These are phyloP conservation scores for Spialia ferax DNA, from an alignment of 2,888 invertebrate species.

Conservation along the genomic window DNA sequence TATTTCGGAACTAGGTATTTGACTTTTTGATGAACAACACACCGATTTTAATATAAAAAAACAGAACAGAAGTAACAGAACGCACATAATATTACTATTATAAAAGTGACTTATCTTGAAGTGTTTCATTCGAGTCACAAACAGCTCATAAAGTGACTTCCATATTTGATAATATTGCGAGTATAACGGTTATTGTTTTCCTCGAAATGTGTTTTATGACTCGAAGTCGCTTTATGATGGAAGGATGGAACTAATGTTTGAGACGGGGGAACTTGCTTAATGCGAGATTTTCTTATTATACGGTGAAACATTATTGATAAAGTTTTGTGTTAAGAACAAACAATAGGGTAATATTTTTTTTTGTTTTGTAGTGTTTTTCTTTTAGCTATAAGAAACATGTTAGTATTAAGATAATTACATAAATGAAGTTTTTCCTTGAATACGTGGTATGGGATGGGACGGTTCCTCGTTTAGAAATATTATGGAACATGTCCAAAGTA, in stretches of 20 bases:
- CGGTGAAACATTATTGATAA: neutral
- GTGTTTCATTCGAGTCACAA: constrained; percentile 18
- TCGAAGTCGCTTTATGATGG: neutral
- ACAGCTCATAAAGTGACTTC: constrained; percentile 15
- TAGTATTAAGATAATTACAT: no score
- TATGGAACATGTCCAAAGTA: no score
- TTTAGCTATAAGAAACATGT: no score
- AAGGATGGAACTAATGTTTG: constrained; percentile 32
- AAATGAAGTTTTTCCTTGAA: no score
- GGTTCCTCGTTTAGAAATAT: no score
- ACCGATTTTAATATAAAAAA: no score
- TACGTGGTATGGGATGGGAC: no score
- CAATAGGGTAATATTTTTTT: no score
- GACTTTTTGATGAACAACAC: no score
- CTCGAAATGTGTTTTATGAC: constrained; percentile 8
- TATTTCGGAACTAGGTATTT: no score
- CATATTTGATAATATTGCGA: constrained; percentile 4
- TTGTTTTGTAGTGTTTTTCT: no score
- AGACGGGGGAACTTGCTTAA: neutral
- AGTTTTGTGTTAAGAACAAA: neutral
- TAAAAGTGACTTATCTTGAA: neutral
- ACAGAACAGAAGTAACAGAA: neutral
- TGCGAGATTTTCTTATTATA: neutral
- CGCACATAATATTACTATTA: neutral
- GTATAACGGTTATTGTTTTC: constrained; percentile 7